These are phyloP conservation scores for Pogonophryne albipinna DNA, from an alignment of 2,797 vertebrate genomes.

Conservation along the genomic window DNA sequence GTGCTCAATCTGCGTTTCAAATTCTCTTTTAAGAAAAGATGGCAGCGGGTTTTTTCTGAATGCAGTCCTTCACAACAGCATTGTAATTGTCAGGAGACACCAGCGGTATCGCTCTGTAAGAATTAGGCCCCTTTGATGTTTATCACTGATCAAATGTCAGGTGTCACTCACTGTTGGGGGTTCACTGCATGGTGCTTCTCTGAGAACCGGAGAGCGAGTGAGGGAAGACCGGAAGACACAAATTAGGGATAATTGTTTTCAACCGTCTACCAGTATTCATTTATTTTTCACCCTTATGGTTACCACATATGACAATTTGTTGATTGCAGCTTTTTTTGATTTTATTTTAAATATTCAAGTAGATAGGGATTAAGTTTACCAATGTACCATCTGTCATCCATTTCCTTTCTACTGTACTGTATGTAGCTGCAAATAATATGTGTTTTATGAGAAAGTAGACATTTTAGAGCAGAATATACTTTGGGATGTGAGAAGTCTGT, in stretches of 20 bases:
- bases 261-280: background rate
- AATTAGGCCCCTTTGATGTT: conserved; percentile 54
- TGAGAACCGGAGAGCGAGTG: conserved; percentile 14
- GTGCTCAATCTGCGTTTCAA: conserved; percentile 41
- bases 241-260: background rate
- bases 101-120: conserved; percentile 9
- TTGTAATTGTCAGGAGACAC: conserved; percentile 48
- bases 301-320: conserved; percentile 2
- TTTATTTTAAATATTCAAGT: background rate
- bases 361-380: background rate
- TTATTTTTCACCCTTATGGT: background rate
- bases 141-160: conserved; percentile 58
- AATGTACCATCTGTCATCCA: background rate
- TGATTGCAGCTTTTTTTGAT: background rate
- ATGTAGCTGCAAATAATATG: background rate
- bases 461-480: conserved; percentile 1
- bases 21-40: conserved; percentile 20
- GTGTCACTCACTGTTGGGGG: conserved; percentile 50
- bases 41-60: conserved; percentile 22
- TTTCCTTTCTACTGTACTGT: too few species aligned
- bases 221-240: background rate
- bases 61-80: conserved; percentile 19
- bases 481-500: too few species aligned
- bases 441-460: background rate
- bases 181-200: conserved; percentile 27